Evolutionary conservation across 2,888 invertebrate species (phyloP), one percentile per base, ranked within the genome.

Genomic region (Agrotis puta): DNA sequence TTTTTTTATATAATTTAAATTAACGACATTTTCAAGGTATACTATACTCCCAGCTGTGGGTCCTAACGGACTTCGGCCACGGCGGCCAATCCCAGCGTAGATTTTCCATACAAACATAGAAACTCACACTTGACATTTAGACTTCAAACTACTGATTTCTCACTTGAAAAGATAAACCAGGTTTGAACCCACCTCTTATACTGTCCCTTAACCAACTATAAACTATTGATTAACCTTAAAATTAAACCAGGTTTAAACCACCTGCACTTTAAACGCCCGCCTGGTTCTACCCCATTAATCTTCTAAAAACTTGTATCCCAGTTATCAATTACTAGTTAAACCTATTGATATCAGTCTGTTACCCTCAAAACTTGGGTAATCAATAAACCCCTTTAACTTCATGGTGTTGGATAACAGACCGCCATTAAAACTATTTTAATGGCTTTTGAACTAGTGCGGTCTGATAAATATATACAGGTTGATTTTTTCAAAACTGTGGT

Each of bases 351-450:
- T 43, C 51, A 47, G 27, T 61, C 6, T 6, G 27, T 57, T 47
- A 39, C 62, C 54, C 39, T 22, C 20, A 18, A 45, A 83, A 85
- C 61, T 85, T 83, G 2, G 16, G 66, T 51, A 61, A 80, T 80
- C 77, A 74, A 80, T 80, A 75, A 2, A 66, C 68, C 67, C 53
- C 50, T 39, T 57, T 83, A 70, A 69, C 67, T 51, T 50, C 43
- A 72, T 75, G 63, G 81, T 74, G 56, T 69, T 57, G 45, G 80
- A 64, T 83, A 72, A 56, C 70, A 33, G 54, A 67, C 58, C 6
- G 50, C 54, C 68, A 71, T 85, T 84, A 79, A 81, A 85, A 77
- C 84, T 81, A 78, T 77, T 72, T 72, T 79, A 84, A 81, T 84
- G 47, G 74, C 43, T 81, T 67, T 48, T 16, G 22, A 74, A 84